Conservation (phyloP, 1,140 invertebrate genomes). For the Bicyclus anynana region DNA sequence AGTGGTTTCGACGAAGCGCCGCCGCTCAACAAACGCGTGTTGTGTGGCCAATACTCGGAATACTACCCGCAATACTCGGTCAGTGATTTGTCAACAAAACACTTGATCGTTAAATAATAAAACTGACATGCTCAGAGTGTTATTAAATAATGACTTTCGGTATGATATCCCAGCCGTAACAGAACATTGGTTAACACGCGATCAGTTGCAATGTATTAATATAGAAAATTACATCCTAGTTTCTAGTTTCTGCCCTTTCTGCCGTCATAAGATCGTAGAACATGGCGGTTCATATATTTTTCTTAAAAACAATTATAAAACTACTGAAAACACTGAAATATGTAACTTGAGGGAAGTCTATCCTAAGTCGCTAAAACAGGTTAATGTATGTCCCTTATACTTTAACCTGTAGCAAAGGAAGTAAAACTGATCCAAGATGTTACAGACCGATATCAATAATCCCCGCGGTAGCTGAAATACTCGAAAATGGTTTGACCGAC, state of each 20-base stretch:
- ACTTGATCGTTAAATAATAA: slow-evolving; percentile 4
- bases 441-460: too few relatives aligned
- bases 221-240: neutral
- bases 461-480: too few relatives aligned
- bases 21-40: neutral
- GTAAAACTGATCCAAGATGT: too few relatives aligned
- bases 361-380: too few relatives aligned
- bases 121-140: neutral
- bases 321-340: neutral
- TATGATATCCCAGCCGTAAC: neutral
- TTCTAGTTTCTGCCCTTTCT: neutral
- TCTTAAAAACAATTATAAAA: neutral
- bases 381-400: too few relatives aligned
- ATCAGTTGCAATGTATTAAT: neutral
- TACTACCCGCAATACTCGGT: neutral
- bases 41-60: neutral
- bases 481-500: too few relatives aligned
- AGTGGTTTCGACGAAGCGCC: slow-evolving; percentile 13
- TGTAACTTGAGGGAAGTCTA: too few relatives aligned
- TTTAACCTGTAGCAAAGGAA: too few relatives aligned
- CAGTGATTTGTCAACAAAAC: slow-evolving; percentile 6
- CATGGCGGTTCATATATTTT: neutral
- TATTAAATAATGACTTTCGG: neutral
- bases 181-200: slow-evolving; percentile 3
- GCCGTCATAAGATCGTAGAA: neutral